Percentiles rank a stretch among this genome's conserved stretches.
These are phyloP conservation scores for Melipona bicolor DNA, from an alignment of 2,888 invertebrate genomes.

Conservation along the genomic window DNA sequence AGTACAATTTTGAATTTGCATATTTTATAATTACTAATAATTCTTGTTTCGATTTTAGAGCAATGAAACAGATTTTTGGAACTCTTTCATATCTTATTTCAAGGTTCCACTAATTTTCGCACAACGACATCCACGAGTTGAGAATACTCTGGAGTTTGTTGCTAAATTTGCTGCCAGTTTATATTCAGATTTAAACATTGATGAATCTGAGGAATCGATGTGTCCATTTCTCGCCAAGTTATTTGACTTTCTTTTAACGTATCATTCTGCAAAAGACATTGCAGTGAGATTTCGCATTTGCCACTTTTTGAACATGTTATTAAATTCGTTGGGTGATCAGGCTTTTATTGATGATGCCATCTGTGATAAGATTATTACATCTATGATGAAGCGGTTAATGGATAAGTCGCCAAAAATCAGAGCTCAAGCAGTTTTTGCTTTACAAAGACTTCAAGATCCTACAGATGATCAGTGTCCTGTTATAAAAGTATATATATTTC, in stretches of 20 bases:
- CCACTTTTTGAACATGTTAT: conserved; percentile 90
- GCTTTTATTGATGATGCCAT: conserved; percentile 91
- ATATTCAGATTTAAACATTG: conserved; percentile 75
- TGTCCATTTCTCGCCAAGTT: conserved; percentile 86
- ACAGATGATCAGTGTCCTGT: conserved; percentile 90
- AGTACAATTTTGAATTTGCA: neutral
- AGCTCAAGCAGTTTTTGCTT: conserved; percentile 91
- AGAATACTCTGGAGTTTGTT: conserved; percentile 89
- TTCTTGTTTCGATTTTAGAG: conserved; percentile 82
- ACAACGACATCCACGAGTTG: conserved; percentile 89
- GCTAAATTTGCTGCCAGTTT: conserved; percentile 89
- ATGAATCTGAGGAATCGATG: conserved; percentile 84
- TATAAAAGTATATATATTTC: conserved; percentile 89
- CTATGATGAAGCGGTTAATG: conserved; percentile 88
- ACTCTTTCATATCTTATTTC: conserved; percentile 88
- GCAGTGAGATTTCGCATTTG: conserved; percentile 90
- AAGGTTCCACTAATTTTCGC: conserved; percentile 88
- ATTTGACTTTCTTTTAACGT: conserved; percentile 87
- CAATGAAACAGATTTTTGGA: conserved; percentile 86
- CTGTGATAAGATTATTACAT: conserved; percentile 89
- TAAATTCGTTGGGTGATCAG: conserved; percentile 90
- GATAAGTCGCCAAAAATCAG: conserved; percentile 92
- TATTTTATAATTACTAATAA: neutral
- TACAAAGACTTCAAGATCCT: conserved; percentile 93
- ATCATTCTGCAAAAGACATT: conserved; percentile 85